Conservation (phyloP, 2,888 invertebrate genomes). For the Invenusta paracnida region DNA sequence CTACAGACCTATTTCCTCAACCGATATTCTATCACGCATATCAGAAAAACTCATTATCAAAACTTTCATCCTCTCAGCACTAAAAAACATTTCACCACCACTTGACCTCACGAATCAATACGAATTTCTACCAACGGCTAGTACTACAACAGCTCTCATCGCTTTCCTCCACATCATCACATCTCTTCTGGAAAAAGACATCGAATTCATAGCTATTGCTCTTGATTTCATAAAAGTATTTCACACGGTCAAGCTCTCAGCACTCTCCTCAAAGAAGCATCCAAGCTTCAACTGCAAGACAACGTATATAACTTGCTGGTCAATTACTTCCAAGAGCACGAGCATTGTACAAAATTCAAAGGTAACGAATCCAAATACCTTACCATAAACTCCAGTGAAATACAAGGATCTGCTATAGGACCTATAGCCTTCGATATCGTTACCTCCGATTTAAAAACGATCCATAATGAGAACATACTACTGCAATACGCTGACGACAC, state of each 20-base stretch:
- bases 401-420: no score
- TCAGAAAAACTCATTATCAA: background rate
- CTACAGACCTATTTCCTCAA: no score
- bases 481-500: no score
- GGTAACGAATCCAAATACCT: no score
- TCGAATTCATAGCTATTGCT: background rate
- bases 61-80: background rate
- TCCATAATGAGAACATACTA: no score
- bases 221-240: background rate
- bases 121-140: background rate
- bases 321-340: no score
- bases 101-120: background rate
- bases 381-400: no score
- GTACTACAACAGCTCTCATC: background rate
- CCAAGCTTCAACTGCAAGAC: background rate
- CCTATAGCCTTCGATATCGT: no score
- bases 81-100: background rate
- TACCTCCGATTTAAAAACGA: no score
- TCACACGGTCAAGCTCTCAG: background rate
- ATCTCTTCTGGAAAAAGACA: background rate
- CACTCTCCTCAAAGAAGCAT: background rate
- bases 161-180: background rate
- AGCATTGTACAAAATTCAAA: no score
- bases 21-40: no score
- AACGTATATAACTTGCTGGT: background rate